Base-by-base conservation (phyloP, 2,113 vertebrate genomes). In the Mohoua ochrocephala region DNA sequence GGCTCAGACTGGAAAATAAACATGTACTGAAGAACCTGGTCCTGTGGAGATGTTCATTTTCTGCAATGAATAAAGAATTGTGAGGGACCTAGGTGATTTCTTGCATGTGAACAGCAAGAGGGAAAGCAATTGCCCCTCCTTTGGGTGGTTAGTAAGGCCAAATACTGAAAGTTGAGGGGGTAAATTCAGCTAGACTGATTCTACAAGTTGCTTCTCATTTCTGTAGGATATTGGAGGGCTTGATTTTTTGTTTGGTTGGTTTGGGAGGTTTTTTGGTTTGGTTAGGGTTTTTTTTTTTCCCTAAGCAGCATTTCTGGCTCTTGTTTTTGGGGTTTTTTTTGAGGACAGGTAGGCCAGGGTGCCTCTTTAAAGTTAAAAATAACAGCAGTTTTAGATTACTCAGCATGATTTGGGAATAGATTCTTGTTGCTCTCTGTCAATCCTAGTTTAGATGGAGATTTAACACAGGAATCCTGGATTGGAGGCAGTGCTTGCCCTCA, bases 291-390 rank as follows among this genome's bases (percentile, higher is more conserved):
- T 17, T 27, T 56, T 45, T n/a, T 42, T 67, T 80, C 24, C 3
- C 8, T 1, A 1, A 90, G 54, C 42, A 35, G 21, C 49, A 14
- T 94, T 96, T 95, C 42, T 93, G 35, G 56, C 45, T 84, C 63
- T 2, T 84, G 26, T 47, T 64, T 94, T 87, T 89, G 41, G 84
- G 75, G 45, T 2, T 84, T 30, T 47, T 64, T 94, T 87, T 89
- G 41, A 85, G 75, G 45, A 54, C 22, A 68, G 37, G 61, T 47
- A 63, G 42, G 11, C 15, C 67, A 75, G 18, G 47, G 19, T 89
- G 33, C 65, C 60, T 93, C 61, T 89, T 96, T 91, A 83, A 95
- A 96, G 89, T 91, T 94, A 92, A 94, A 97, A 98, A 94, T 93
- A 96, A 76, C 22, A 70, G 53, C 31, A 21, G 3, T 93, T 97